Conservation (phyloP, 2,113 vertebrate genomes). For the Grantiella picta region DNA sequence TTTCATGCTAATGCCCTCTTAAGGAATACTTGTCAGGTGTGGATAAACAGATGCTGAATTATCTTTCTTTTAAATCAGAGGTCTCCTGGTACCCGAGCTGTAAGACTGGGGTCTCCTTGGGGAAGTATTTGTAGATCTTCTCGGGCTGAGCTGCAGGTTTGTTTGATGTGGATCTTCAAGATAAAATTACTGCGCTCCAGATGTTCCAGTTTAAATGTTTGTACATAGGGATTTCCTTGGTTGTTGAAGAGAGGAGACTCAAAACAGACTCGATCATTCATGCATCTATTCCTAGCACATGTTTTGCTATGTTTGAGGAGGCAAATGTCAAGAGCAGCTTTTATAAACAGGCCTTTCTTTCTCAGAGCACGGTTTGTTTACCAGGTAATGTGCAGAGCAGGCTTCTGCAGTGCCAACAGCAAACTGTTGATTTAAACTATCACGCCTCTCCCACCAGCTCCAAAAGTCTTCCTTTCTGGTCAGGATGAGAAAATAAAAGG, state of each 20-base stretch:
- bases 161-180: constrained; percentile 75
- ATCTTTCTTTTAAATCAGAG: constrained; percentile 42
- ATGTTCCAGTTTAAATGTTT: constrained; percentile 75
- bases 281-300: constrained; percentile 66
- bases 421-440: constrained; percentile 4
- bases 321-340: constrained; percentile 55
- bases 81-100: background rate
- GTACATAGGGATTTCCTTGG: constrained; percentile 73
- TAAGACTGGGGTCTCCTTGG: constrained; percentile 47
- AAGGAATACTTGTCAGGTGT: constrained; percentile 37
- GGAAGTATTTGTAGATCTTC: constrained; percentile 70
- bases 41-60: constrained; percentile 57
- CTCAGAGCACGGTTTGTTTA: constrained; percentile 34
- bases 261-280: constrained; percentile 71
- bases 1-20: constrained; percentile 31
- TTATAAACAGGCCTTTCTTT: constrained; percentile 51
- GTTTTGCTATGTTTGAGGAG: constrained; percentile 56
- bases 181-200: constrained; percentile 72
- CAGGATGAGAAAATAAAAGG: background rate
- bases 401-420: background rate
- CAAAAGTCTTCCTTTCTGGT: background rate
- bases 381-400: background rate
- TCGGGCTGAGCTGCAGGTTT: constrained; percentile 47
- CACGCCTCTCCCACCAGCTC: background rate
- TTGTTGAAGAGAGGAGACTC: constrained; percentile 69